phyloP scores from a whole-genome alignment of 64 coral and sea anemone genomes.

The Astreopora myriophthalma region DNA sequence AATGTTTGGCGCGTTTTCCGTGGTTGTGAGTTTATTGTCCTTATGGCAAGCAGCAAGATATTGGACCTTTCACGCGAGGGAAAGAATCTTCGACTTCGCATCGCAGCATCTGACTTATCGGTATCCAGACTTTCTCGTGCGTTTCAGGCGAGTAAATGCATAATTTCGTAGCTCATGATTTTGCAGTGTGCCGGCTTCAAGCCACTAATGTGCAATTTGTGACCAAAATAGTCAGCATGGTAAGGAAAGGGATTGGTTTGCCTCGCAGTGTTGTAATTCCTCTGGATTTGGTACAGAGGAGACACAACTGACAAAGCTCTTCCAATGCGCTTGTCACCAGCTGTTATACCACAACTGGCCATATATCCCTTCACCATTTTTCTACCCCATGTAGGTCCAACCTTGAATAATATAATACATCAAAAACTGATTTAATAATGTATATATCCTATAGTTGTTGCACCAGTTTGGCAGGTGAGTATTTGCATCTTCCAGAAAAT shows the following conservation, averaged over 20 bases:
- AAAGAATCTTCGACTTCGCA: too few relatives aligned
- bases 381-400: slow-evolving; percentile 32
- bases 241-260: slow-evolving; percentile 4
- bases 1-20: too few relatives aligned
- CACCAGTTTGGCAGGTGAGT: neutral
- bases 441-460: neutral
- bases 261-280: neutral
- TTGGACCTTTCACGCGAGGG: too few relatives aligned
- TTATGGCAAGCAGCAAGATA: too few relatives aligned
- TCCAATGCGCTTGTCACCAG: slow-evolving; percentile 33
- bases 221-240: neutral
- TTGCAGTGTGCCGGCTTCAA: too few relatives aligned
- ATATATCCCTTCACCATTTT: slow-evolving; percentile 52
- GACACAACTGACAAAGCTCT: slow-evolving; percentile 2
- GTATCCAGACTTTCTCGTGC: too few relatives aligned
- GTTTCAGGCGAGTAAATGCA: too few relatives aligned
- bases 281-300: neutral
- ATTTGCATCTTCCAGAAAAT: neutral
- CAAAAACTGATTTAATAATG: neutral
- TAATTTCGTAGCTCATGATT: too few relatives aligned
- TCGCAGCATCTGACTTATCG: too few relatives aligned
- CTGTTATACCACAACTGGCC: slow-evolving; percentile 2
- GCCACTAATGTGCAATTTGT: neutral
- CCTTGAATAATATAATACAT: neutral
- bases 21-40: too few relatives aligned